phyloP scores from a whole-genome alignment of 1,140 invertebrate species.

The Harlomillsia oculata region DNA sequence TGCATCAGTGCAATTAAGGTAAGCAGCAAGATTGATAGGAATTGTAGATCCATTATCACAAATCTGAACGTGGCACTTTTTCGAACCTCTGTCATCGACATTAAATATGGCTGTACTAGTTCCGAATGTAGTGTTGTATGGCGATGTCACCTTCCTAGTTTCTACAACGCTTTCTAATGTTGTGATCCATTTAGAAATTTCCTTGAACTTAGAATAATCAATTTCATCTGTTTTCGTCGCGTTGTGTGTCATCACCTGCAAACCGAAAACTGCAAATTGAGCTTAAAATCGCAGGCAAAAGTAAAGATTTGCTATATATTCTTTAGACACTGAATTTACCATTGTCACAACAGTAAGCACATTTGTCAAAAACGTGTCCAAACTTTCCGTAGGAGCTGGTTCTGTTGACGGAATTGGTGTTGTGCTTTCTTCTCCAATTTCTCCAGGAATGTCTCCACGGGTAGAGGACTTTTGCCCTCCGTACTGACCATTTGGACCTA shows the following conservation, averaged over 20 bases:
- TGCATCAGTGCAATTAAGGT: conserved; percentile 25
- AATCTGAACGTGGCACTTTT: conserved; percentile 25
- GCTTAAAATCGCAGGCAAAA: neutral
- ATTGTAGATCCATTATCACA: conserved; percentile 28
- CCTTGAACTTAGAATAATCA: conserved; percentile 17
- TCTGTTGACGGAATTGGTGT: conserved; percentile 13
- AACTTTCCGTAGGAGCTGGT: conserved; percentile 2
- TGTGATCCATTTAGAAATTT: conserved; percentile 30
- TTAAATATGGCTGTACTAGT: conserved; percentile 21
- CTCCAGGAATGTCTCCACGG: conserved; percentile 31
- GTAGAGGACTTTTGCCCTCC: conserved; percentile 21
- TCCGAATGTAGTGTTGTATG: conserved; percentile 27
- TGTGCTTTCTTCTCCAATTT: conserved; percentile 14
- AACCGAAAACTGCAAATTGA: conserved; percentile 5
- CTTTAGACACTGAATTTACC: conserved; percentile 5
- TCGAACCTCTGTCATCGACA: conserved; percentile 21
- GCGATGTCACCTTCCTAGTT: conserved; percentile 11
- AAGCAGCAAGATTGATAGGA: conserved; percentile 18
- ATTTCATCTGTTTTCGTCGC: conserved; percentile 25
- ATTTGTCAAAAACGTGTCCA: conserved; percentile 28
- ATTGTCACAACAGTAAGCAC: conserved; percentile 26
- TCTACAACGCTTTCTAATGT: conserved; percentile 25
- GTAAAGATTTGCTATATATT: too few relatives aligned
- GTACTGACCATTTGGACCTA: neutral
- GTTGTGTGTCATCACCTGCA: conserved; percentile 27